phyloP scores from a whole-genome alignment of 1,140 invertebrate species.

The Bombus fervidus region DNA sequence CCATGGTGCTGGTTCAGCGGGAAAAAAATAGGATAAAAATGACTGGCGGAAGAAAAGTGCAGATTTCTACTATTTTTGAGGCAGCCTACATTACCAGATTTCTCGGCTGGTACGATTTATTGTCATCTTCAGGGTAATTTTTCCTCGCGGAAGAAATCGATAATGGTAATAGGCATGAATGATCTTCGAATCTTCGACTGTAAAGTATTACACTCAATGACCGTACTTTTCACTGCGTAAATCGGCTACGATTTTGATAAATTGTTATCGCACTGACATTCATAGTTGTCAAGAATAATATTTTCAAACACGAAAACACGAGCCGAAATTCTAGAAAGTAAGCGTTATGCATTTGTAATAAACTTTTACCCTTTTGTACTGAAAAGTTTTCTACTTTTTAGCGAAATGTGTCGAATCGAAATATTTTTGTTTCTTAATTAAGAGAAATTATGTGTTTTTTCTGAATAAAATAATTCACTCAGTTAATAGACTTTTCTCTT shows the following conservation, averaged over 20 bases:
- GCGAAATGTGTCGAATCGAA: too few species aligned
- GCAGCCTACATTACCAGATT: neutral
- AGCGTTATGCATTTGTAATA: neutral
- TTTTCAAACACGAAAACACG: neutral
- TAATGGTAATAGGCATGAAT: neutral
- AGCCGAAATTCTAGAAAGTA: neutral
- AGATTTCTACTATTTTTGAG: neutral
- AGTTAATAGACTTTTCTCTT: neutral
- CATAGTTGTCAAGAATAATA: neutral
- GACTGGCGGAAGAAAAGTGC: constrained; percentile 10
- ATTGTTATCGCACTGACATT: neutral
- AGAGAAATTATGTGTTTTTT: neutral
- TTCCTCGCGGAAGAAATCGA: neutral
- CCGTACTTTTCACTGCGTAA: too few species aligned
- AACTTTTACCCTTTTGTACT: neutral
- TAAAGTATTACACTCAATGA: neutral
- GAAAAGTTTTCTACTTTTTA: neutral
- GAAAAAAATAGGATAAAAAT: constrained; percentile 12
- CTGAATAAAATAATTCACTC: too few species aligned
- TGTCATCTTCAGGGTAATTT: constrained; percentile 12
- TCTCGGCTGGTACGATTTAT: neutral
- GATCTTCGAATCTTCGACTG: neutral
- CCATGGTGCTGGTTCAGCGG: neutral
- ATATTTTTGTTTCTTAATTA: neutral
- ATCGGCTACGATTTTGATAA: neutral